phyloP scores from a whole-genome alignment of 2,888 invertebrate species.

The Eutolmus rufibarbis region DNA sequence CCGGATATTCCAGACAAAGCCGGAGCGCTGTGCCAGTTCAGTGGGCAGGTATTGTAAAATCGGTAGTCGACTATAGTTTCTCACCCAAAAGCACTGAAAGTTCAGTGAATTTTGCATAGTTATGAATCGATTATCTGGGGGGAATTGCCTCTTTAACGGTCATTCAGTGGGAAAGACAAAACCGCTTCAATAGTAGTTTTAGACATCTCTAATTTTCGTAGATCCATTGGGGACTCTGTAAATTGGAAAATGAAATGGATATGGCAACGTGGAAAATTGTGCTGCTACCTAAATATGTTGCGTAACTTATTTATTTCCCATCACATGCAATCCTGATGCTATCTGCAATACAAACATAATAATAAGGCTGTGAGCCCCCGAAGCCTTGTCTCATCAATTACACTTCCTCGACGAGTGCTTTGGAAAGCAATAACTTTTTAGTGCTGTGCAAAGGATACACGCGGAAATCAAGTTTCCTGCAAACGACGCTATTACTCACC shows the following conservation, averaged over 20 bases:
- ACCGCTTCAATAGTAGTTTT: background rate
- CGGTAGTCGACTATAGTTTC: background rate
- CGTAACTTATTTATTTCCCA: too few relatives aligned
- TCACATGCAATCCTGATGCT: too few relatives aligned
- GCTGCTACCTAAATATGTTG: too few relatives aligned
- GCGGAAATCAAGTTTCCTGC: background rate
- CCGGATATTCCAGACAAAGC: background rate
- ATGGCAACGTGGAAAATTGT: too few relatives aligned
- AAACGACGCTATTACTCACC: background rate
- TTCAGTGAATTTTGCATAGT: background rate
- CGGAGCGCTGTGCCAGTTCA: background rate
- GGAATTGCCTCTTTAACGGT: background rate
- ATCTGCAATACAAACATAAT: too few relatives aligned
- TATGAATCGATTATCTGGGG: background rate
- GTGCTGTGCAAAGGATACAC: background rate
- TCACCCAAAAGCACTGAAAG: background rate
- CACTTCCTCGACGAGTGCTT: background rate
- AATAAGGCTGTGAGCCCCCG: background rate
- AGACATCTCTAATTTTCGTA: background rate
- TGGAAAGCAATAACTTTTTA: background rate
- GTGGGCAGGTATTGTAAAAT: background rate
- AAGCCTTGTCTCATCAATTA: background rate
- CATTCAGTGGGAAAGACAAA: background rate
- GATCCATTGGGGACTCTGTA: too few relatives aligned
- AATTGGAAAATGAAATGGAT: too few relatives aligned